Conservation (phyloP, 2,797 vertebrate species). For the Phalanger gymnotis region DNA sequence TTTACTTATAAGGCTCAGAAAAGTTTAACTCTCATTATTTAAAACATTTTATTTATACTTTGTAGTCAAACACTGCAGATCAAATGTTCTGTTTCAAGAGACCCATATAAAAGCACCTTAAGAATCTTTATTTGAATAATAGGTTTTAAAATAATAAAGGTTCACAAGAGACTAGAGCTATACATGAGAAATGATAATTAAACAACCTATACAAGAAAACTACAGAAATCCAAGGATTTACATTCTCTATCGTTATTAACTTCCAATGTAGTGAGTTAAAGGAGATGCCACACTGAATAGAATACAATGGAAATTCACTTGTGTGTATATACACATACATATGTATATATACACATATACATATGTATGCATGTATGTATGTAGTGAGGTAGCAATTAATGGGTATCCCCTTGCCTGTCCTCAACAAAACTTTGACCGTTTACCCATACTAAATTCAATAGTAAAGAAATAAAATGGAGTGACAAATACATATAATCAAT, state of each 20-base stretch:
- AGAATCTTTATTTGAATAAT: conserved; percentile 37
- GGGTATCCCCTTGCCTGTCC: background rate
- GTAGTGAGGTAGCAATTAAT: background rate
- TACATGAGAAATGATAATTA: conserved; percentile 64
- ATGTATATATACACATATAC: too few species aligned
- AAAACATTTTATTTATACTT: conserved; percentile 15
- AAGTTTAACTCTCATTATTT: conserved; percentile 15
- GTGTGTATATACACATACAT: too few species aligned
- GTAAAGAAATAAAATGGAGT: conserved; percentile 41
- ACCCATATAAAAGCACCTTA: conserved; percentile 13
- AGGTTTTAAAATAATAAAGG: conserved; percentile 55
- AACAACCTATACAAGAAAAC: conserved; percentile 52
- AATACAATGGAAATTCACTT: conserved; percentile 34
- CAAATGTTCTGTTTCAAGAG: conserved; percentile 32
- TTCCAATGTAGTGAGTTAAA: conserved; percentile 47
- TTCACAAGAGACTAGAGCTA: conserved; percentile 1
- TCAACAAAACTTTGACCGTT: conserved; percentile 16
- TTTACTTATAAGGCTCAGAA: conserved; percentile 2
- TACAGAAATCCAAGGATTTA: conserved; percentile 31
- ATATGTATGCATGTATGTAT: background rate
- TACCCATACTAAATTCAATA: background rate
- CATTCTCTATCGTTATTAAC: conserved; percentile 48
- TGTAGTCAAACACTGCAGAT: background rate
- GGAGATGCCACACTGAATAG: conserved; percentile 37
- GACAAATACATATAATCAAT: conserved; percentile 27